A percentile compares a stretch with the other conserved stretches of the same genome.
These are phyloP conservation scores for Nipponia nippon DNA, from an alignment of 2,113 vertebrate species.

Conservation along the genomic window DNA sequence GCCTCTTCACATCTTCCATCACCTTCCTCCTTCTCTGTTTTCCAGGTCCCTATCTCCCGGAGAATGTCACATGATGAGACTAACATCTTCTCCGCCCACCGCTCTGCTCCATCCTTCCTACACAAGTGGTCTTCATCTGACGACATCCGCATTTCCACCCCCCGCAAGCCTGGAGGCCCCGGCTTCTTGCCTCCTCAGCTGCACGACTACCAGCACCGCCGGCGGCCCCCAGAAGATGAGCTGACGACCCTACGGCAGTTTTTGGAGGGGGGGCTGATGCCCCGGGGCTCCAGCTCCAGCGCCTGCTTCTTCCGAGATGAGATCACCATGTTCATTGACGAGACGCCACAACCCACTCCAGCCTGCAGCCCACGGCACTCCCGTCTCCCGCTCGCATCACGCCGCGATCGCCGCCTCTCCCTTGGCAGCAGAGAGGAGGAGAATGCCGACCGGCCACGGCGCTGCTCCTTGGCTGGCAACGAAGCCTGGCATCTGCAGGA, in stretches of 20 bases:
- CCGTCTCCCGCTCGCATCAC: slow-evolving; percentile 29
- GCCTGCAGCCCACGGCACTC: slow-evolving; percentile 74
- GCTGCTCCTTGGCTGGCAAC: slow-evolving; percentile 61
- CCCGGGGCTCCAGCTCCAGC: slow-evolving; percentile 62
- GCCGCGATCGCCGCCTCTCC: slow-evolving; percentile 65
- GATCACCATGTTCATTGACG: slow-evolving; percentile 81
- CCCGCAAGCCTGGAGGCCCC: slow-evolving; percentile 60
- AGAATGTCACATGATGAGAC: slow-evolving; percentile 82
- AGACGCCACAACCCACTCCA: slow-evolving; percentile 77
- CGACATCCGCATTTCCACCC: slow-evolving; percentile 74
- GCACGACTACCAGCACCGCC: slow-evolving; percentile 66
- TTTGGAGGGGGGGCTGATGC: slow-evolving; percentile 68
- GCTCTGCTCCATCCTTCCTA: slow-evolving; percentile 74
- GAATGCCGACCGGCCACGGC: slow-evolving; percentile 51
- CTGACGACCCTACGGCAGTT: slow-evolving; percentile 76
- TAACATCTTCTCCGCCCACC: slow-evolving; percentile 77
- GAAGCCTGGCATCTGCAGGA: slow-evolving; percentile 51
- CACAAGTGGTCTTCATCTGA: slow-evolving; percentile 84
- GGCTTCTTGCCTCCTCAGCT: slow-evolving; percentile 67
- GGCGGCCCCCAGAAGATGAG: slow-evolving; percentile 64
- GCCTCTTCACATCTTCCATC: not conserved
- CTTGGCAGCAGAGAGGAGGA: slow-evolving; percentile 61
- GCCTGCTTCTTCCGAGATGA: slow-evolving; percentile 81
- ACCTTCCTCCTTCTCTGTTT: not conserved
- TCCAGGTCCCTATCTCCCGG: slow-evolving; percentile 76